Evolutionary conservation across 2,113 vertebrate genomes (phyloP).

Genomic region (Natator depressus): DNA sequence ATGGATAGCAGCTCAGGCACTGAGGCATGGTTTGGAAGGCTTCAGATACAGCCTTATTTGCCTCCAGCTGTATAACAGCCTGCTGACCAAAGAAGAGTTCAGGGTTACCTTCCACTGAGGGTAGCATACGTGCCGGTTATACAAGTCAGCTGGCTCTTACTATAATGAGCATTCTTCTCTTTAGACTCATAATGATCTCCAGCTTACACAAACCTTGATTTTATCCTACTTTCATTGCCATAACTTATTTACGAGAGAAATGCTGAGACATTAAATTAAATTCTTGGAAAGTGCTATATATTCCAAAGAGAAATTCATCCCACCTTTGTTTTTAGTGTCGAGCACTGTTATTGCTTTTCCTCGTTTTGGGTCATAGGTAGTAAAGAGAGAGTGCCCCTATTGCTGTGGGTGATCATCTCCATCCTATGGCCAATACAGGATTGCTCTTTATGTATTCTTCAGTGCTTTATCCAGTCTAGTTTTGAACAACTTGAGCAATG

Average conservation of each 20-base stretch:
- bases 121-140: background rate
- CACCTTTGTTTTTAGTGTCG: background rate
- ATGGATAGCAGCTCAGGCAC: background rate
- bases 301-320: background rate
- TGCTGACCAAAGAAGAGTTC: background rate
- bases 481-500: background rate
- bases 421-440: background rate
- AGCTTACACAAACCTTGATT: background rate
- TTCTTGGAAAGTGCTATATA: background rate
- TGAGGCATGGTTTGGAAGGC: background rate
- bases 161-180: background rate
- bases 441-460: background rate
- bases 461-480: background rate
- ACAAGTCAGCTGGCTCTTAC: background rate
- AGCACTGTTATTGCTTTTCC: fast-evolving
- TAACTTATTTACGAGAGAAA: background rate
- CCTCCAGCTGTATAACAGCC: background rate
- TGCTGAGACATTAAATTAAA: background rate
- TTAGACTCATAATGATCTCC: background rate
- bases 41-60: background rate
- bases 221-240: background rate
- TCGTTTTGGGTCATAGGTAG: background rate
- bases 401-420: background rate
- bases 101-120: background rate
- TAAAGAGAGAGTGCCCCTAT: background rate